Evolutionary conservation across 2,797 vertebrate genomes (phyloP).

Genomic region (Columba guinea): DNA sequence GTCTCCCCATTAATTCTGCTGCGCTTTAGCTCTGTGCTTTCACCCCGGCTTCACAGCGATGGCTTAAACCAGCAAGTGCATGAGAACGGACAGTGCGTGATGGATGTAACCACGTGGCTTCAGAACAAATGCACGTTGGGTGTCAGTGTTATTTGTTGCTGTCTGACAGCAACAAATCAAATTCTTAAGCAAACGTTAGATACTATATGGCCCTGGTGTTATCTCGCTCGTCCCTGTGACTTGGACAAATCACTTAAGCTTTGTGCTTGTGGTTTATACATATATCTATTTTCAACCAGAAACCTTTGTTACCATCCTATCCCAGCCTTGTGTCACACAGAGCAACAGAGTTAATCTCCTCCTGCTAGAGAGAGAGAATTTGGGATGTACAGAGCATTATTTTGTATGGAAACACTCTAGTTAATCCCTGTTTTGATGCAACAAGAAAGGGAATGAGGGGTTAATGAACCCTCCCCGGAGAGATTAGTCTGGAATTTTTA

Average conservation of each 20-base stretch:
- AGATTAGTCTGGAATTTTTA: slow-evolving; percentile 28
- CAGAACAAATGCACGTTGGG: not conserved
- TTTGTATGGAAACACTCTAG: not conserved
- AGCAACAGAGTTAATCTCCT: not conserved
- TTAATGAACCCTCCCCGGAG: not conserved
- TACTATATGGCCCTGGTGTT: not conserved
- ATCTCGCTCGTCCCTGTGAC: not conserved
- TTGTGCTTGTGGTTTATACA: not conserved
- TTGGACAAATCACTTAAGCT: slow-evolving; percentile 38
- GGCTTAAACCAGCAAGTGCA: not conserved
- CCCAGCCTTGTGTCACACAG: not conserved
- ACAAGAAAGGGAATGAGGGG: slow-evolving; percentile 6
- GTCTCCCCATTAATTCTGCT: not conserved
- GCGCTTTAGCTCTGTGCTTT: not conserved
- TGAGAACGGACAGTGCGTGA: fast-evolving
- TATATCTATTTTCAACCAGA: not conserved
- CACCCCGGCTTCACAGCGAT: fast-evolving
- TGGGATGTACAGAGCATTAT: not conserved
- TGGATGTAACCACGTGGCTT: fast-evolving
- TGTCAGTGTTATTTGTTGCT: not conserved
- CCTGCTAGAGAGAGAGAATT: not conserved
- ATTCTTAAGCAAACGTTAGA: not conserved
- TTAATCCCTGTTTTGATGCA: slow-evolving; percentile 47
- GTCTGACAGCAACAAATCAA: slow-evolving; percentile 2
- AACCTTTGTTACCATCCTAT: not conserved